Base-by-base conservation (phyloP, 92 coral and sea anemone species). In the Hydrozoanthus gracilis region DNA sequence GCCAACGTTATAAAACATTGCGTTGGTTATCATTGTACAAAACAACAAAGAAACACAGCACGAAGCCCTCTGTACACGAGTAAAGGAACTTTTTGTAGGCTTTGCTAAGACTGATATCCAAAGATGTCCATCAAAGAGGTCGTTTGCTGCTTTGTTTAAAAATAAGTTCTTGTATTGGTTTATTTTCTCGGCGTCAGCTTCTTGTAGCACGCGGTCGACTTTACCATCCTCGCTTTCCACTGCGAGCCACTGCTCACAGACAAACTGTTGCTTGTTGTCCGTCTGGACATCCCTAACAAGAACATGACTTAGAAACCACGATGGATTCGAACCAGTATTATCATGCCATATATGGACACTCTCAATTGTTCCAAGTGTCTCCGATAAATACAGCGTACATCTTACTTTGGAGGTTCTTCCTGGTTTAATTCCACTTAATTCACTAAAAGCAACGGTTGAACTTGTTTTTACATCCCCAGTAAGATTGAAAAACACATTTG, bases 341-440 rank as follows among this genome's bases (percentile, higher is more conserved):
- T 96, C 98, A 67, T 96, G 98, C 98, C 98, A 96, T 83, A 96
- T 88, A 72, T 94, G 96, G 87, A 94, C 71, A 44, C 89, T 92
- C 15, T 86, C 58, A 64, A 96, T 74, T n/a, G 88, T 79, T 35
- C 98, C 98, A 45, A 96, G 61, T 55, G 86, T 64, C 4, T 62
- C 89, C 66, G 95, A 92, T 17, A 92, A 86, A 58, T 87, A 61
- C 0, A 94, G 12, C 44, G 83, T 82, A 71, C 92, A 92, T 5
- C 51, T 82, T 15, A 91, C 74, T 8, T 73, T 77, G 0, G 95
- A 92, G 9, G 92, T 94, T 15, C 98, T 77, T 66, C 49, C 70
- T 8, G 90, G 90, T 8, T 55, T 86, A 7, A 89, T 70, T 7
- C 79, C 73, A 2, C 87, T 86, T 15, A 86, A 39, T 15, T 88